Conservation (phyloP, 2,797 vertebrate species). For the Phalanger gymnotis region DNA sequence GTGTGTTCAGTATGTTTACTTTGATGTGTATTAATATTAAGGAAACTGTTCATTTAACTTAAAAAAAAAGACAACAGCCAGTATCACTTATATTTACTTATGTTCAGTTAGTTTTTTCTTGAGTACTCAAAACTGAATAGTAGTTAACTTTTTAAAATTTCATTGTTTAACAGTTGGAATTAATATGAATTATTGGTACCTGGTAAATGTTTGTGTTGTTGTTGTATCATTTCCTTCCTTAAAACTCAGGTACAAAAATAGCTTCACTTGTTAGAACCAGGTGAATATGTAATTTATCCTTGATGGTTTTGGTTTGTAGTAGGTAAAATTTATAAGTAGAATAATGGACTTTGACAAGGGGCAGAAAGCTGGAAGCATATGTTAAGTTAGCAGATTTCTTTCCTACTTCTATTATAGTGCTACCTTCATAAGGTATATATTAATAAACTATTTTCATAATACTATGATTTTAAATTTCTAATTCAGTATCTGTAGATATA, state of each 20-base stretch:
- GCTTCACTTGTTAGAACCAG: conserved; percentile 20
- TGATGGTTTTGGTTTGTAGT: not conserved
- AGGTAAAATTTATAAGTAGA: not conserved
- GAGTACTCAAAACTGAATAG: not conserved
- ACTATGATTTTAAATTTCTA: not conserved
- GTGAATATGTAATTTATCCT: not conserved
- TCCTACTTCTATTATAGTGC: not conserved
- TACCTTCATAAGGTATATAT: not conserved
- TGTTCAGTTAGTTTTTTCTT: not conserved
- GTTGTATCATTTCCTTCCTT: not conserved
- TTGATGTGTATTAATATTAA: not conserved
- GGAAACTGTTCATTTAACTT: not conserved
- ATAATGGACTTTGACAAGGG: not conserved
- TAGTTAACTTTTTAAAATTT: not conserved
- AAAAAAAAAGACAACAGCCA: not conserved
- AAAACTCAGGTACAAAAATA: not conserved
- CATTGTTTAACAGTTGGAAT: not conserved
- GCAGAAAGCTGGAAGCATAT: not conserved
- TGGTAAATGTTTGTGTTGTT: not conserved
- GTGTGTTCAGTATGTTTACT: not conserved
- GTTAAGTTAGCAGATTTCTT: not conserved
- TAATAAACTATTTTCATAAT: not conserved
- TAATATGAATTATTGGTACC: not conserved
- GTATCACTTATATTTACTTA: not conserved
- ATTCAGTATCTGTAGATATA: not conserved